Evolutionary conservation across 2,888 invertebrate genomes (phyloP).

Genomic region (Globia sparganii): DNA sequence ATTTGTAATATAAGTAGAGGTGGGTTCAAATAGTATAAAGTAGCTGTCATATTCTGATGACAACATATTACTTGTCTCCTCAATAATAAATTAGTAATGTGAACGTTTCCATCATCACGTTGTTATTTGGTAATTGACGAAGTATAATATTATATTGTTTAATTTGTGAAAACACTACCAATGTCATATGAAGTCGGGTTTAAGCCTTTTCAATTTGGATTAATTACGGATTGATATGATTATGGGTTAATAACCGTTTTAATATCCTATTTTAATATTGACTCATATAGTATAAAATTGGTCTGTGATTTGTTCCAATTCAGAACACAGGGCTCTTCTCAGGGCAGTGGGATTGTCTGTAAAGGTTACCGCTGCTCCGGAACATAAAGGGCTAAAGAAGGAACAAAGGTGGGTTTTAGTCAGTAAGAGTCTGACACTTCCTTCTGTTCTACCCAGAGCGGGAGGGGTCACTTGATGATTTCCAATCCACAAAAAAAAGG

Average conservation of each 20-base stretch:
- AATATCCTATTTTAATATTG: background rate
- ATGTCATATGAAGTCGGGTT: slow-evolving; percentile 40
- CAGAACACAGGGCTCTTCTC: background rate
- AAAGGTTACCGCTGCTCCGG: too few relatives aligned
- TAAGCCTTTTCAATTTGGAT: slow-evolving; percentile 34
- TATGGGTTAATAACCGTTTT: slow-evolving; percentile 4
- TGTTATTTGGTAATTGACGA: slow-evolving; percentile 16
- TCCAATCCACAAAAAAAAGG: too few relatives aligned
- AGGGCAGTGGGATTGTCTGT: too few relatives aligned
- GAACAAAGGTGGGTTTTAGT: too few relatives aligned
- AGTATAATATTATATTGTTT: slow-evolving; percentile 30
- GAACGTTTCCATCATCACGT: slow-evolving; percentile 21
- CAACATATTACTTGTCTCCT: background rate
- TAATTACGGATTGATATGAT: slow-evolving; percentile 19
- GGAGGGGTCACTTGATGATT: too few relatives aligned
- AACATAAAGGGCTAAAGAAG: too few relatives aligned
- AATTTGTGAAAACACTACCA: slow-evolving; percentile 42
- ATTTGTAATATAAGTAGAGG: background rate
- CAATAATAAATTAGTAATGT: slow-evolving; percentile 14
- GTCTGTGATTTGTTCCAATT: background rate
- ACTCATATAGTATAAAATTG: too few relatives aligned
- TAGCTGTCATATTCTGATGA: slow-evolving; percentile 9
- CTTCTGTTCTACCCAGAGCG: too few relatives aligned
- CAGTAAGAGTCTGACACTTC: too few relatives aligned
- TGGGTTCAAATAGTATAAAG: background rate